Percentiles rank a stretch among this genome's conserved stretches.
These are phyloP conservation scores for Propithecus perrieri DNA, from an alignment of 2,797 vertebrate species.

Conservation along the genomic window DNA sequence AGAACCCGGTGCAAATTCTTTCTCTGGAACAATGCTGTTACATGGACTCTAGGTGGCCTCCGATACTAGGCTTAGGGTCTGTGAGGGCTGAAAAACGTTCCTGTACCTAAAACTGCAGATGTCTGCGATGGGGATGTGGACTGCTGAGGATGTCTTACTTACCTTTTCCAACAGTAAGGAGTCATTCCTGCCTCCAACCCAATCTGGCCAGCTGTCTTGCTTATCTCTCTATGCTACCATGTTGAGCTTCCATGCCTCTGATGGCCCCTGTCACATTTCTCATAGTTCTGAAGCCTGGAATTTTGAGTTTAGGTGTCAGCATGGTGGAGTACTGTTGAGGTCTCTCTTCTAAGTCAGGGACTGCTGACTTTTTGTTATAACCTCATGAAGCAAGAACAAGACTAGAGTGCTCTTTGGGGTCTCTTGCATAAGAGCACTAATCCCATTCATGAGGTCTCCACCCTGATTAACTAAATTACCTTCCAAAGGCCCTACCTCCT, in stretches of 20 bases:
- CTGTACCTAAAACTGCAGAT: not conserved
- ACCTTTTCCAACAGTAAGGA: not conserved
- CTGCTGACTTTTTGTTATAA: not conserved
- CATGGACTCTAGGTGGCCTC: not conserved
- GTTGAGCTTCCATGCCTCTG: not conserved
- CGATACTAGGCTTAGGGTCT: no score
- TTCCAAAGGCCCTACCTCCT: not conserved
- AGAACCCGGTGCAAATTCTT: not conserved
- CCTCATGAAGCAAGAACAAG: not conserved
- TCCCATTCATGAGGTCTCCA: not conserved
- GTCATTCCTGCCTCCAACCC: not conserved
- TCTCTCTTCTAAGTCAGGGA: no score
- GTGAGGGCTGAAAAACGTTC: not conserved
- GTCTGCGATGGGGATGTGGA: not conserved
- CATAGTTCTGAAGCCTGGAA: not conserved
- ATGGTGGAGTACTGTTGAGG: not conserved
- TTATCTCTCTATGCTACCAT: not conserved
- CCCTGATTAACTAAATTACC: not conserved
- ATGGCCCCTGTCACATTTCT: not conserved
- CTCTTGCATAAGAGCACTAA: not conserved
- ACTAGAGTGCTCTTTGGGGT: not conserved
- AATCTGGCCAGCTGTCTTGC: not conserved
- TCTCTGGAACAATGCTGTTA: not conserved
- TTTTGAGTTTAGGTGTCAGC: not conserved
- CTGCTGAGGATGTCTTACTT: not conserved